Base-by-base conservation (phyloP, 2,888 invertebrate genomes). In the Tupiocoris notatus region DNA sequence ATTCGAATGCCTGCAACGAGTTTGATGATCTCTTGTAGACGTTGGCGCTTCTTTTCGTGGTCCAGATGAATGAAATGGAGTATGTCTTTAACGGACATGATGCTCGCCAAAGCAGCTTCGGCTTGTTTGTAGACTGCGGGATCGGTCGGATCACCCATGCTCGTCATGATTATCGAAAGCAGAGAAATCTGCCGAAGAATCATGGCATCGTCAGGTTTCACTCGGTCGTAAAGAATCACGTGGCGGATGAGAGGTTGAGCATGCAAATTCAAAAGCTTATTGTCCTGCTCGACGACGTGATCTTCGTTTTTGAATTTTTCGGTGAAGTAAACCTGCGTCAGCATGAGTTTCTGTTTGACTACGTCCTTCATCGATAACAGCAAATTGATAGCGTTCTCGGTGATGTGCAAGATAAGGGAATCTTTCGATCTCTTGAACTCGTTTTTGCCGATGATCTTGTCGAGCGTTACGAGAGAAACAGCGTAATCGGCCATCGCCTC, bases 181-280 rank as follows among this genome's bases (percentile, higher is more conserved):
- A 77, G 25, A 16, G 74, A 64, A 12, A 77, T 59, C 39, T 76
- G 76, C 20, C 76, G 20, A n/a, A 76, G 25, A 98, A 84, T 99
- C 98, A 99, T 96, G 96, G 75, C 92, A 98, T 83, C 98, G 99
- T 84, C 99, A 98, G 24, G 99, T 98, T 0, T 85, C 99, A 77
- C 86, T 98, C 54, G 99, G 98, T 84, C 89, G 98, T 82, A 99
- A n/a, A 64, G 22, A 20, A 68, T 56, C 16, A 76, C 68, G 39
- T 66, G 62, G 39, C 54, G 58, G 24, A 68, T 18, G 3, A 76
- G 61, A 9, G 76, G 76, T 16, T 76, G 67, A 61, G 68, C 67
- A 61, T 61, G 67, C 9, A 68, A 20, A 54, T 54, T 54, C 61
- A 76, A 20, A n/a, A 76, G 22, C 20, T 59, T 68, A 17, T 67